Conservation (phyloP, 2,888 invertebrate genomes). For the Girardia tigrina region DNA sequence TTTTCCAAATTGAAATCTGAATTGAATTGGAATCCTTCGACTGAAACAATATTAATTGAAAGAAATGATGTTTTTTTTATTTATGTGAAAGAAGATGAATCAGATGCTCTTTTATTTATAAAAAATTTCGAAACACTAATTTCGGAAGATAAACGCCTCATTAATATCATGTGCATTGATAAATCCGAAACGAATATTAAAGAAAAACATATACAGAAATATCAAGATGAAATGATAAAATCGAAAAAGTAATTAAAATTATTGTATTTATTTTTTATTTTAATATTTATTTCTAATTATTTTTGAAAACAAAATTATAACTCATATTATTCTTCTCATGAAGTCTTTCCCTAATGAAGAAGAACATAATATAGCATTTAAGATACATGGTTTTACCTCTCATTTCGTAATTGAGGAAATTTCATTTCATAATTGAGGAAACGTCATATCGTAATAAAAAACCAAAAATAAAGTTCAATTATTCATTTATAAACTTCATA, state of each 20-base stretch:
- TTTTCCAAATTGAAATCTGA: not conserved
- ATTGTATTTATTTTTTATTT: not conserved
- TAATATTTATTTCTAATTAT: not conserved
- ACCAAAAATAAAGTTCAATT: too few relatives aligned
- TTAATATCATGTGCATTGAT: not conserved
- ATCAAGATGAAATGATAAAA: not conserved
- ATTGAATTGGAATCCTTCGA: not conserved
- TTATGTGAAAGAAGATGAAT: not conserved
- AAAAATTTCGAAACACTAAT: not conserved
- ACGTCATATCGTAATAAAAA: too few relatives aligned
- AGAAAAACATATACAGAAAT: not conserved
- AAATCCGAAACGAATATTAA: not conserved
- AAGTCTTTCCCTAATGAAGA: too few relatives aligned
- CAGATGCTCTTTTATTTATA: not conserved
- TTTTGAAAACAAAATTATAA: too few relatives aligned
- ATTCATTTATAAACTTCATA: too few relatives aligned
- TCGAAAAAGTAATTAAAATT: not conserved
- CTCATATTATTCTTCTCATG: too few relatives aligned
- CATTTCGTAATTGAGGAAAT: too few relatives aligned
- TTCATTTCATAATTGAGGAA: too few relatives aligned
- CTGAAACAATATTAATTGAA: not conserved
- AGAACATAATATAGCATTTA: too few relatives aligned
- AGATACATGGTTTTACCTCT: too few relatives aligned
- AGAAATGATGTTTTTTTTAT: not conserved
- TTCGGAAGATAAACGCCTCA: not conserved